Evolutionary conservation across 2,113 vertebrate species (phyloP).

Genomic region (Monopterus albus): DNA sequence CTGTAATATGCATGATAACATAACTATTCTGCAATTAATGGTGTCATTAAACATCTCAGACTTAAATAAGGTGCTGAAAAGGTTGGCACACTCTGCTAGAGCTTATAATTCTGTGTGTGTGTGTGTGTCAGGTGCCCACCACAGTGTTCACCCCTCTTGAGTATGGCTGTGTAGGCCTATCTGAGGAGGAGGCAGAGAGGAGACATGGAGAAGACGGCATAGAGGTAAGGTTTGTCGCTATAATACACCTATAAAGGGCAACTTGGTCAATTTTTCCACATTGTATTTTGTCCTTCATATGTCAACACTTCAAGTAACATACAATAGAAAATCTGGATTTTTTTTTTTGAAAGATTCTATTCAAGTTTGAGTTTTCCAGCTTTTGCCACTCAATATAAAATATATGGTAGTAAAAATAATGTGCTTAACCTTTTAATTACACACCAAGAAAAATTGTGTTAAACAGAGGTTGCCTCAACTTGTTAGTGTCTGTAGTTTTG

Average conservation of each 20-base stretch:
- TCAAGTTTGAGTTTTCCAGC: too few relatives aligned
- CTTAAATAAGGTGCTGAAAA: not conserved
- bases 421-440: too few relatives aligned
- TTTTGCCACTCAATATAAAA: too few relatives aligned
- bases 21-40: not conserved
- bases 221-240: constrained; percentile 80
- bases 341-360: too few relatives aligned
- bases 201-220: constrained; percentile 84
- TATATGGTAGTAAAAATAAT: too few relatives aligned
- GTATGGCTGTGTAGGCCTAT: constrained; percentile 92
- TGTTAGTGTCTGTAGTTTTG: too few relatives aligned
- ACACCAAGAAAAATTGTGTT: too few relatives aligned
- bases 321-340: too few relatives aligned
- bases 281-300: not conserved
- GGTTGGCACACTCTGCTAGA: not conserved
- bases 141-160: constrained; percentile 96
- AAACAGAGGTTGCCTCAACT: too few relatives aligned
- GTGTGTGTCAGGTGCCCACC: constrained; percentile 88
- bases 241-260: not conserved
- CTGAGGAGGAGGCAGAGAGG: constrained; percentile 88
- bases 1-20: not conserved
- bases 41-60: not conserved
- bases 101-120: constrained; percentile 1
- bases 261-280: not conserved
- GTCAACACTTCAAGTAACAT: too few relatives aligned